A percentile compares a stretch with the other conserved stretches of the same genome.
These are phyloP conservation scores for Capitella teleta DNA, from an alignment of 1,140 invertebrate genomes.

Conservation along the genomic window DNA sequence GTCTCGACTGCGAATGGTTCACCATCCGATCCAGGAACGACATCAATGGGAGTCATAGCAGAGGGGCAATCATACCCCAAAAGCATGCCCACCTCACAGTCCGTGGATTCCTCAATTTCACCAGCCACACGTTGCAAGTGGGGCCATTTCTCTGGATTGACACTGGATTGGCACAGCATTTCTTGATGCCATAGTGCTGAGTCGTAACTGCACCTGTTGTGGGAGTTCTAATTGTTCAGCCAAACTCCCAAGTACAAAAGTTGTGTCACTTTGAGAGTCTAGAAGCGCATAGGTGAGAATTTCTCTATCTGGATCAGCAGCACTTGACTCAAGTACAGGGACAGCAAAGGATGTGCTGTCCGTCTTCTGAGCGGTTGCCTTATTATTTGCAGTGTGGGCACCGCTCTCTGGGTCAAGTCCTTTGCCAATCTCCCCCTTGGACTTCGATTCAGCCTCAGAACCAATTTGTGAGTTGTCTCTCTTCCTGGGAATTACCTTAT, in stretches of 20 bases:
- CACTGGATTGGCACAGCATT: neutral
- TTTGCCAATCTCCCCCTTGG: neutral
- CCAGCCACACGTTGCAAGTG: neutral
- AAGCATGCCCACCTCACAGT: neutral
- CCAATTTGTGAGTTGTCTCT: neutral
- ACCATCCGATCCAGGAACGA: neutral
- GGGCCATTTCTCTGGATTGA: neutral
- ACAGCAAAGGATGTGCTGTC: conserved; percentile 1
- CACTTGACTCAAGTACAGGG: neutral
- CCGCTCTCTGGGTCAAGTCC: too few species aligned
- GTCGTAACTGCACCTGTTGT: neutral
- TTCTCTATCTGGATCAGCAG: neutral
- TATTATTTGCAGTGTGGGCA: too few species aligned
- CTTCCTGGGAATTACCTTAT: too few species aligned
- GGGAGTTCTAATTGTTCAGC: neutral
- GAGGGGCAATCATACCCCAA: conserved; percentile 4
- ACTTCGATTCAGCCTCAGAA: neutral
- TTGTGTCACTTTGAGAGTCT: neutral
- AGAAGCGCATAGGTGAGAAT: neutral
- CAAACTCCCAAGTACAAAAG: neutral
- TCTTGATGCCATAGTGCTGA: neutral
- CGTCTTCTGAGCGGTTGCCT: neutral
- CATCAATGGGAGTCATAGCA: neutral
- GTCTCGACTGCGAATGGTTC: neutral
- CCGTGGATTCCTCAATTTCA: neutral